Evolutionary conservation across 1,140 invertebrate species (phyloP).

Genomic region (Brachionus plicatilis): DNA sequence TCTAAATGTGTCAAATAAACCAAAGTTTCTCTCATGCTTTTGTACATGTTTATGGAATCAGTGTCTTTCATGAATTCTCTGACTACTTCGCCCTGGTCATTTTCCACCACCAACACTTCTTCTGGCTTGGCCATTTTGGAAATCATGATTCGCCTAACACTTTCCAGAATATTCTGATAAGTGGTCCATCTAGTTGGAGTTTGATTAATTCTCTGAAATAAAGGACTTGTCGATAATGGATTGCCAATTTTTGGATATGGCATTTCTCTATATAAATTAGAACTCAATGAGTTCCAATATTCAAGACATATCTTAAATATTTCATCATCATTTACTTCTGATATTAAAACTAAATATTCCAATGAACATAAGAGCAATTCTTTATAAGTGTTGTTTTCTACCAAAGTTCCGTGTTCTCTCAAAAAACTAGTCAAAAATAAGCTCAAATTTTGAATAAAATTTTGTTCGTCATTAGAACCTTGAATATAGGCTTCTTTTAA

Average conservation of each 20-base stretch:
- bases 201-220: conserved; percentile 42
- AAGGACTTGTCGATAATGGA: conserved; percentile 38
- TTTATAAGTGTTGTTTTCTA: conserved; percentile 58
- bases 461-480: conserved; percentile 91
- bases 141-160: conserved; percentile 94
- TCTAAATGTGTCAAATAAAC: conserved; percentile 78
- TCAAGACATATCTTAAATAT: conserved; percentile 99
- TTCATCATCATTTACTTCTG: conserved; percentile 97
- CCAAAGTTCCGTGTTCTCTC: conserved; percentile 83
- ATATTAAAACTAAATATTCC: conserved; percentile 91
- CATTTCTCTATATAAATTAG: conserved; percentile 63
- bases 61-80: conserved; percentile 99
- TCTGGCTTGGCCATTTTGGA: conserved; percentile 99
- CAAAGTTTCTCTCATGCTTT: conserved; percentile 96
- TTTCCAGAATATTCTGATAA: conserved; percentile 14
- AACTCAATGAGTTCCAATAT: conserved; percentile 90
- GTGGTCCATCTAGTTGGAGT: background rate
- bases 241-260: conserved; percentile 44
- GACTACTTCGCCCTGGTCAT: conserved; percentile 99
- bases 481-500: conserved; percentile 76
- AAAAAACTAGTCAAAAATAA: conserved; percentile 93
- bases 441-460: conserved; percentile 96
- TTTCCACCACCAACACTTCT: conserved; percentile 99
- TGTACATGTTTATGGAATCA: conserved; percentile 97
- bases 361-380: conserved; percentile 63